A percentile compares a stretch with the other conserved stretches of the same genome.
Evolutionary conservation across 1,140 invertebrate species (phyloP).

Genomic region (Drosophila orosa): DNA sequence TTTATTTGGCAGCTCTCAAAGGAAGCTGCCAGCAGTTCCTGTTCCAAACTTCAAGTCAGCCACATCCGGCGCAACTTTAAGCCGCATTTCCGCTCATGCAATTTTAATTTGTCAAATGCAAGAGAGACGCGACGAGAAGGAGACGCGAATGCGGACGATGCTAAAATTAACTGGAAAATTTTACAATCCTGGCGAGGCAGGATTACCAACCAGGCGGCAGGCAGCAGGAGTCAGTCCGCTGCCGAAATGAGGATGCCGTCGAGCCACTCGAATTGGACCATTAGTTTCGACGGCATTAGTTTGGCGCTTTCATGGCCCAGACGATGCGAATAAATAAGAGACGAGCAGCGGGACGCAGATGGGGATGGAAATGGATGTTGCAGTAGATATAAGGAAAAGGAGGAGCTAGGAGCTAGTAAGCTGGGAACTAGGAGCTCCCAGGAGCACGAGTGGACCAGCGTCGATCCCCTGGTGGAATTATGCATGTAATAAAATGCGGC

Average conservation of each 20-base stretch:
- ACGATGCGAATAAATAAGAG: slow-evolving; percentile 73
- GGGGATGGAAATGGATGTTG: slow-evolving; percentile 26
- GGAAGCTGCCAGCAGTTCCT: slow-evolving; percentile 50
- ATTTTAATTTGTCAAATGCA: slow-evolving; percentile 82
- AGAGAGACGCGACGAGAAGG: slow-evolving; percentile 15
- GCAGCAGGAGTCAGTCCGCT: slow-evolving; percentile 20
- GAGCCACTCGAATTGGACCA: slow-evolving; percentile 83
- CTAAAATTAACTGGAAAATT: slow-evolving; percentile 80
- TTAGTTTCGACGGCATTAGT: slow-evolving; percentile 84
- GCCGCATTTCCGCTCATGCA: slow-evolving; percentile 80
- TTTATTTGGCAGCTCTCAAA: slow-evolving; percentile 55
- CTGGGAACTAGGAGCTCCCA: not conserved
- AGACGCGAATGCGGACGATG: slow-evolving; percentile 27
- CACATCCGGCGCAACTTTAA: slow-evolving; percentile 73
- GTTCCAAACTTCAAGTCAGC: slow-evolving; percentile 24
- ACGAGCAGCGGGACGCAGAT: slow-evolving; percentile 48
- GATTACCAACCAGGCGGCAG: slow-evolving; percentile 21
- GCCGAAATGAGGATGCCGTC: slow-evolving; percentile 50
- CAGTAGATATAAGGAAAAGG: not conserved
- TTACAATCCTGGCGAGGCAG: slow-evolving; percentile 70
- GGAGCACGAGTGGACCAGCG: slow-evolving; percentile 27
- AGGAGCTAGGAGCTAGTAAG: not conserved
- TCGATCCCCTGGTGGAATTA: slow-evolving; percentile 68
- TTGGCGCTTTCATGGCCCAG: slow-evolving; percentile 69
- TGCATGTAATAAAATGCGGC: slow-evolving; percentile 80